These are phyloP conservation scores for Drosophila subquinaria DNA, from an alignment of 2,888 invertebrate species.

Conservation along the genomic window DNA sequence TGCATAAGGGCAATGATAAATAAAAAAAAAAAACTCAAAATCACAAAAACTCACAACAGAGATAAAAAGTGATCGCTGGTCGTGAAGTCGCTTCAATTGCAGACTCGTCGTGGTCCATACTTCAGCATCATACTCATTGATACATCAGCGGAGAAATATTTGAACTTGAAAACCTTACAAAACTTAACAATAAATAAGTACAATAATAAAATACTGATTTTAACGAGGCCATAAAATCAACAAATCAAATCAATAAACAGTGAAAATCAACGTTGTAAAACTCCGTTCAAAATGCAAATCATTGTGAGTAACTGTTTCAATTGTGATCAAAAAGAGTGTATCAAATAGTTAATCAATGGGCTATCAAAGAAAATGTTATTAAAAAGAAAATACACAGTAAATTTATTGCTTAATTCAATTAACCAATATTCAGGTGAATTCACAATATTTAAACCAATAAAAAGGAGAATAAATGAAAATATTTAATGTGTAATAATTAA, in stretches of 20 bases:
- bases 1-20: conserved; percentile 79
- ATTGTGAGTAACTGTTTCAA: conserved; percentile 61
- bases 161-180: conserved; percentile 58
- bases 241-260: conserved; percentile 45
- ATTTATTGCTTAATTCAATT: no score
- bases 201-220: conserved; percentile 7
- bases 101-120: conserved; percentile 57
- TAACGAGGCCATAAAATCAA: conserved; percentile 36
- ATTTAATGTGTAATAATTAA: no score
- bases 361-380: no score
- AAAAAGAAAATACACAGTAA: no score
- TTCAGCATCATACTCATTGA: conserved; percentile 11
- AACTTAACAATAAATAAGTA: conserved; percentile 24
- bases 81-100: conserved; percentile 72
- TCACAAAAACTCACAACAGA: conserved; percentile 28
- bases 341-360: neutral
- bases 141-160: conserved; percentile 43
- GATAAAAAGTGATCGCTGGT: conserved; percentile 65
- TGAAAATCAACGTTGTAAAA: conserved; percentile 23
- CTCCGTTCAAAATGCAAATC: conserved; percentile 62
- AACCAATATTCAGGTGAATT: neutral
- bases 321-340: neutral
- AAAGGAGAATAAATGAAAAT: no score
- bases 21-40: conserved; percentile 6
- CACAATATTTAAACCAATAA: no score